Evolutionary conservation across 2,888 invertebrate genomes (phyloP), one percentile per base, ranked within the genome.

Genomic region (Xylophagus ater): DNA sequence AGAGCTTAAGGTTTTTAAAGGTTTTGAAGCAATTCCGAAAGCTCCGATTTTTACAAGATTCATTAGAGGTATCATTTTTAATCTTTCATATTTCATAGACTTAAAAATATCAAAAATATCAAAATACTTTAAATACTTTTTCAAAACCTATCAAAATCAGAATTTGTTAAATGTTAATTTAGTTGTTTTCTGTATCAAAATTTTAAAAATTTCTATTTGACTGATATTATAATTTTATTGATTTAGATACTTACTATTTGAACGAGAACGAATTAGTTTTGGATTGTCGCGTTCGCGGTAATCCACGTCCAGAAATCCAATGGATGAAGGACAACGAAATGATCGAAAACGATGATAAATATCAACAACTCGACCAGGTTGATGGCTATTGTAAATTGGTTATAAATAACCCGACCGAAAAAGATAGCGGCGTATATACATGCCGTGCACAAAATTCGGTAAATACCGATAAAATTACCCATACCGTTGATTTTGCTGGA

Each of bases 201-300:
- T 13, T 28, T n/a, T 10, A 28, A 8, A 28, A n/a, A 13, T 6
- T 28, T n/a, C 28, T 28, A 5, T 9, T 9, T 30, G 8, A n/a
- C 34, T 23, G 10, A 13, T 20, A 12, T 6, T 8, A 13, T n/a
- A 15, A 19, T 40, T 12, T 25, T n/a, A n/a, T 17, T 13, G 5
- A 66, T 50, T 32, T 63, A 77, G 86, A 87, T 60, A 73, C 70
- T 9, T 87, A 81, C 59, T 77, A 76, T 54, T 67, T 75, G 34
- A 69, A 74, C 26, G 81, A 78, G 53, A 78, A 85, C 58, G 80
- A 85, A 57, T 60, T 87, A 36, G 72, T 78, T 17, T 65, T 88
- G 47, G 86, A 87, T 62, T 87, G 87, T 54, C 74, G 81, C 35
- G 76, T 87, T 31, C 74, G 81, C 41, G 82, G 81, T 15, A 75